Evolutionary conservation across 1,140 invertebrate species (phyloP).

Genomic region (Caenorhabditis remanei): DNA sequence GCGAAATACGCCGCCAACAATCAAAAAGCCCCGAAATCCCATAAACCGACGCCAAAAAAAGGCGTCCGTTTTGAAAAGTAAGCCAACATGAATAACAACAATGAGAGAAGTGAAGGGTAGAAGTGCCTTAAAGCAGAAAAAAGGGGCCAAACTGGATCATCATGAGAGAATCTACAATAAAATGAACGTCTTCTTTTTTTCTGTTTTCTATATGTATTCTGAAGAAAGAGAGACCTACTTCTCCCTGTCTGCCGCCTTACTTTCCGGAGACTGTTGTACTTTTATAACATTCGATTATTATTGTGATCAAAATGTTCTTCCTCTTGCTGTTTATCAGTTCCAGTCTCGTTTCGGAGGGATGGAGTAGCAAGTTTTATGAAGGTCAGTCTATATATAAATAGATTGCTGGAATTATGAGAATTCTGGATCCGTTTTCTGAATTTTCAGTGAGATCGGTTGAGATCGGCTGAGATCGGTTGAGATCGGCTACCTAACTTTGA

Average conservation of each 20-base stretch:
- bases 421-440: too few relatives aligned
- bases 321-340: background rate
- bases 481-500: too few relatives aligned
- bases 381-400: background rate
- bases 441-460: too few relatives aligned
- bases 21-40: too few relatives aligned
- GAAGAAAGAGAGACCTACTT: background rate
- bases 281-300: background rate
- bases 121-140: background rate
- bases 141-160: conserved; percentile 49
- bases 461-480: too few relatives aligned
- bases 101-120: background rate
- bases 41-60: too few relatives aligned
- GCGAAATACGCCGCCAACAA: too few relatives aligned
- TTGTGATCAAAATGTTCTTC: background rate
- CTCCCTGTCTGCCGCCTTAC: too few relatives aligned
- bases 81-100: background rate
- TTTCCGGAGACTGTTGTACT: background rate
- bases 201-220: background rate
- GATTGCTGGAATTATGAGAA: too few relatives aligned
- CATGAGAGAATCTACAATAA: conserved; percentile 1
- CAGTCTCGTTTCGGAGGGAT: background rate
- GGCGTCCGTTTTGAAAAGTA: too few relatives aligned
- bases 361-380: background rate
- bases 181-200: background rate